A percentile compares a stretch with the other conserved stretches of the same genome.
Conservation (phyloP, 2,888 invertebrate species). For the Aquatica leii region DNA sequence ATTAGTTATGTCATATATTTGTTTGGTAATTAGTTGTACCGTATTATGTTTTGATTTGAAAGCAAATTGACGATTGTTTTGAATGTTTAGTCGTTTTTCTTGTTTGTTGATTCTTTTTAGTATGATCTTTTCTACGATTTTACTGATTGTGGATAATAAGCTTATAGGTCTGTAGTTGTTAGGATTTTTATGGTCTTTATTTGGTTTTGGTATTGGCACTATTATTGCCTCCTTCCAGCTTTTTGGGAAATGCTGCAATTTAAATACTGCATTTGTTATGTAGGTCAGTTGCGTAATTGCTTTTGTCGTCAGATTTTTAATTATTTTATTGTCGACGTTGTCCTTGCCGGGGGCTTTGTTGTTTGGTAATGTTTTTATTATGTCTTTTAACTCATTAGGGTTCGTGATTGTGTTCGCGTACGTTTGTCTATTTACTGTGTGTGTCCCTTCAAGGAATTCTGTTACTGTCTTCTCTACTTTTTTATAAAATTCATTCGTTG, state of each 20-base stretch:
- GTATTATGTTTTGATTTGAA: slow-evolving; percentile 48
- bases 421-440: neutral
- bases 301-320: neutral
- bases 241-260: neutral
- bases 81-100: slow-evolving; percentile 19
- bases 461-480: neutral
- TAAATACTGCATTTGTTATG: neutral
- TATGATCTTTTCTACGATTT: slow-evolving; percentile 34
- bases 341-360: neutral
- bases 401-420: neutral
- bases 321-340: neutral
- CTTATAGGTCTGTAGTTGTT: slow-evolving; percentile 39
- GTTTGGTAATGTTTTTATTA: neutral
- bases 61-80: slow-evolving; percentile 45
- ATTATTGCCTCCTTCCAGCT: neutral
- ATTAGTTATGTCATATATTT: slow-evolving; percentile 42
- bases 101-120: slow-evolving; percentile 14
- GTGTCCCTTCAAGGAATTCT: neutral
- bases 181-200: slow-evolving; percentile 5
- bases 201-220: neutral
- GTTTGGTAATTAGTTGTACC: slow-evolving; percentile 45
- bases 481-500: neutral
- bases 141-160: slow-evolving; percentile 25
- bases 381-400: neutral
- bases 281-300: neutral